Base-by-base conservation (phyloP, 2,888 invertebrate species). In the Muschampia staudingeri region DNA sequence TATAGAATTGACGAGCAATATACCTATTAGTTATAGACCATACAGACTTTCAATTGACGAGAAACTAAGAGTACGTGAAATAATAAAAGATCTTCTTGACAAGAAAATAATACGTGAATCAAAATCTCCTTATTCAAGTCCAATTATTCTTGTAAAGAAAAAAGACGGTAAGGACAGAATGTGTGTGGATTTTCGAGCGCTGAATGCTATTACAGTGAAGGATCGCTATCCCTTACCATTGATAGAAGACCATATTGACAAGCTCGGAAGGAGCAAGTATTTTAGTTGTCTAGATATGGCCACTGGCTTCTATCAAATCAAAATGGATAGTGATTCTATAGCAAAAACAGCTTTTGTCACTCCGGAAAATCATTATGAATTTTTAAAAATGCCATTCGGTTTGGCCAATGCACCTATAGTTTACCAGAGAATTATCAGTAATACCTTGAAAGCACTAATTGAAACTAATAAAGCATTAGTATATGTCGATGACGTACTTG, bases 221-320 rank as follows among this genome's bases (percentile, higher is more conserved):
- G 71, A 71, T 4, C n/a, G 71, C 5, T 25, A 44, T 12, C 71
- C 71, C 1, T 25, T 71, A 12, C 71, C 44, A 1, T 14, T 44
- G 11, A 44, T 71, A 5, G 40, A 71, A 2, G 93, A 94, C 19
- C 88, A 92, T 7, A 76, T 83, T 7, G 88, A 90, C 16, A 71
- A 82, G 14, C 70, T 93, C 14, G 75, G 86, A 0, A 88, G 87
- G 0, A 87, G 88, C 40, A 52, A 69, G 2, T 83, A 82, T 70
- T 93, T 89, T 67, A 90, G 89, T 0, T 86, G 88, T 0, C 79
- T 93, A 1, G 91, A 94, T 78, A 76, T 91, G 75, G 87, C 85
- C 34, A 83, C 86, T 2, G 92, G 90, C 0, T 91, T 91, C 81
- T 87, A 90, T 61, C 92, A 93, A 78, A 90, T 93, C 8, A 12